A percentile compares a stretch with the other conserved stretches of the same genome.
These are phyloP conservation scores for Drosophila pruinosa DNA, from an alignment of 1,140 invertebrate genomes.

Conservation along the genomic window DNA sequence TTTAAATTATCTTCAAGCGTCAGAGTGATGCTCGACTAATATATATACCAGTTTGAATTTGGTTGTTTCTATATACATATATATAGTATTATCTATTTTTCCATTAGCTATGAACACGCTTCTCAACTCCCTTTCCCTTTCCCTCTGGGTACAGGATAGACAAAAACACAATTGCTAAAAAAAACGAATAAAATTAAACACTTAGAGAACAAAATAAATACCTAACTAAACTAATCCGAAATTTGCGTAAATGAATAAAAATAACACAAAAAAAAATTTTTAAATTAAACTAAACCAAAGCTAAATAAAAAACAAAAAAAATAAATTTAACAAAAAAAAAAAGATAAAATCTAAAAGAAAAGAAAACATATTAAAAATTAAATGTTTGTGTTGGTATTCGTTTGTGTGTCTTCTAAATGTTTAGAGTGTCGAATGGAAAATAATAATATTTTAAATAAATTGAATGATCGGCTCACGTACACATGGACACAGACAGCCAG, in stretches of 20 bases:
- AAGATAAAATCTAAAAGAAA: slow-evolving; percentile 11
- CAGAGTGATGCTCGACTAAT: neutral
- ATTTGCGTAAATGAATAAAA: slow-evolving; percentile 2
- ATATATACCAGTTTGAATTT: too few relatives aligned
- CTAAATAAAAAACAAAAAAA: slow-evolving; percentile 3
- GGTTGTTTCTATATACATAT: neutral
- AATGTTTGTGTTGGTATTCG: slow-evolving; percentile 39
- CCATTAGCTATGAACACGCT: neutral
- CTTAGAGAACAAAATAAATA: slow-evolving; percentile 25
- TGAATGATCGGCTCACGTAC: neutral
- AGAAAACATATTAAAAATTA: slow-evolving; percentile 27
- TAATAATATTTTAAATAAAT: slow-evolving; percentile 8
- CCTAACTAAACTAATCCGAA: slow-evolving; percentile 11
- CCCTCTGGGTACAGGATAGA: neutral
- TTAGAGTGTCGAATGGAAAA: slow-evolving; percentile 21
- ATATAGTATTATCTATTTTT: neutral
- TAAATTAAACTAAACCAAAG: slow-evolving; percentile 2
- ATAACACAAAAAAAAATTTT: slow-evolving; percentile 3
- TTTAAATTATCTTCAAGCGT: too few relatives aligned
- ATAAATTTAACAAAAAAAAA: neutral
- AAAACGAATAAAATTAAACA: slow-evolving; percentile 16
- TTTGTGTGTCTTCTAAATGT: slow-evolving; percentile 45
- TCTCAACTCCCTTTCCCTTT: neutral
- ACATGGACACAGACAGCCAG: neutral
- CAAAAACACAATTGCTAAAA: neutral